phyloP scores from a whole-genome alignment of 2,888 invertebrate genomes.

The Lasioglossum pauxillum region DNA sequence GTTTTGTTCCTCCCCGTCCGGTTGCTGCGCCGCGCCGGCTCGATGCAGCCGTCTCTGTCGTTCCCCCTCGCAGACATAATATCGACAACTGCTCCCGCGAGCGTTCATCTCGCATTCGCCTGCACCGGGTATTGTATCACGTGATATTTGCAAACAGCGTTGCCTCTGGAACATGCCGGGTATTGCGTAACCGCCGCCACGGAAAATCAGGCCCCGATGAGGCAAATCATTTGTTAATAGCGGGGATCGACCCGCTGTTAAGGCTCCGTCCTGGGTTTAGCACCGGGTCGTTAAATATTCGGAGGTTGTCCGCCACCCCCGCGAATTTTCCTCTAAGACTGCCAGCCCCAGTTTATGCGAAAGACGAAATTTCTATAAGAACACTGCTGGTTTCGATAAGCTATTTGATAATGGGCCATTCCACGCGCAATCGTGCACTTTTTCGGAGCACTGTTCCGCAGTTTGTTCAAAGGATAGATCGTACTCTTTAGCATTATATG shows the following conservation, averaged over 20 bases:
- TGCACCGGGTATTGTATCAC: conserved; percentile 49
- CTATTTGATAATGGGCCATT: background rate
- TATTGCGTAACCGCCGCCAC: conserved; percentile 30
- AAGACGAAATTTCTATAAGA: background rate
- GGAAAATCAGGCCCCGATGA: conserved; percentile 26
- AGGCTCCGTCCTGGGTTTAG: background rate
- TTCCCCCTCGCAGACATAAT: conserved; percentile 59
- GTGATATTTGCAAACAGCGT: conserved; percentile 61
- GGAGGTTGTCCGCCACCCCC: background rate
- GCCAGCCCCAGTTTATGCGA: background rate
- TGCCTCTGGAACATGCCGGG: conserved; percentile 11
- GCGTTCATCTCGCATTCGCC: conserved; percentile 56
- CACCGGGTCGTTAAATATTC: background rate
- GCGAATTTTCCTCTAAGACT: background rate
- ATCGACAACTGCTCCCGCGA: conserved; percentile 63
- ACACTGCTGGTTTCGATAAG: background rate
- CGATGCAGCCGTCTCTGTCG: conserved; percentile 41
- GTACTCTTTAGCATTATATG: too few species aligned
- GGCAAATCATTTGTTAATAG: conserved; percentile 43
- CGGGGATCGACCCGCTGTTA: background rate
- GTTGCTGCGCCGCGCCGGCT: background rate
- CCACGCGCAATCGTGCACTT: too few species aligned
- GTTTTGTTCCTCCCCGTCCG: conserved; percentile 3
- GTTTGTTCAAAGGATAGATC: too few species aligned
- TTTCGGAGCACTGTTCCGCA: too few species aligned